Evolutionary conservation across 23 tunicate species (phyloP), one percentile per base, ranked within the genome.

Genomic region (Trididemnum miniatum): DNA sequence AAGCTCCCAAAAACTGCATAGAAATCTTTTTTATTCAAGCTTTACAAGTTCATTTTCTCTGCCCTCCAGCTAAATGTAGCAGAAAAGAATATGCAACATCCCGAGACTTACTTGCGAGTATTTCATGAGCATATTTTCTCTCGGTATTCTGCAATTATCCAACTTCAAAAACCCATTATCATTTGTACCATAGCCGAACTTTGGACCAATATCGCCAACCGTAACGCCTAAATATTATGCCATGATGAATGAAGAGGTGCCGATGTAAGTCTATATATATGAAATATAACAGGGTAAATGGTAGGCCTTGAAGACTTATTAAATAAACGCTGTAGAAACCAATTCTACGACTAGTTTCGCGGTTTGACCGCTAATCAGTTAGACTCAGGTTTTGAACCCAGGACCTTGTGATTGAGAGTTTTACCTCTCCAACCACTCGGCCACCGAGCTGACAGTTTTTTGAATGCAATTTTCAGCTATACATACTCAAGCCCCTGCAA

Each of bases 201-300:
- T 93, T 36, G 98, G 98, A n/a, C 98, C 98, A 54, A 93, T 93
- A 76, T 93, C 98, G 25, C 98, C 98, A 35, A 93, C 85, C 2
- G 90, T 85, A 30, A 93, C 80, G 37, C 98, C 98, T 93, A 31
- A 37, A 64, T 35, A 31, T 12, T 62, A 44, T 44, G 9, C 15
- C 15, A 44, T 44, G 15, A 44, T 44, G 54, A 7, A 44, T 9
- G 15, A 44, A 44, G 12, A n/a, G n/a, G n/a, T n/a, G n/a, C n/a
- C n/a, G n/a, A n/a, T n/a, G n/a, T n/a, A n/a, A n/a, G n/a, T n/a
- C n/a, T n/a, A n/a, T n/a, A n/a, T n/a, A n/a, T n/a, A n/a, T n/a
- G n/a, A n/a, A n/a, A n/a, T n/a, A n/a, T n/a, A n/a, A n/a, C n/a
- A n/a, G n/a, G n/a, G n/a, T n/a, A n/a, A n/a, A n/a, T n/a, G n/a